These are phyloP conservation scores for Scalopus aquaticus DNA, from an alignment of 2,113 vertebrate genomes.

Conservation along the genomic window DNA sequence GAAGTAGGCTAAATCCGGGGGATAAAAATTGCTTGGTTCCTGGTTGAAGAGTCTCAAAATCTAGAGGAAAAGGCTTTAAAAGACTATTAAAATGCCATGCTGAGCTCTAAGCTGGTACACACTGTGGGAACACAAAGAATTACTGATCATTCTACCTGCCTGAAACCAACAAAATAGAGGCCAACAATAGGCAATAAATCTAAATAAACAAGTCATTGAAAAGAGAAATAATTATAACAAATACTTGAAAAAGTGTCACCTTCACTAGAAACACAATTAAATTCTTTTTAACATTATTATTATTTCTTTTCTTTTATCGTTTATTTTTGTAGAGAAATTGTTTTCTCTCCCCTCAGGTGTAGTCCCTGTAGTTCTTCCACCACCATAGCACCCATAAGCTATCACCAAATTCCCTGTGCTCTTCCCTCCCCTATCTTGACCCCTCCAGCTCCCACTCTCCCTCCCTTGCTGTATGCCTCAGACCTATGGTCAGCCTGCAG, in stretches of 20 bases:
- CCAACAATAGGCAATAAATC: neutral
- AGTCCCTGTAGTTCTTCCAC: no score
- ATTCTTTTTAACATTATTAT: no score
- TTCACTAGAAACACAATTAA: neutral
- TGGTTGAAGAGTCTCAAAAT: neutral
- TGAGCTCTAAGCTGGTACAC: no score
- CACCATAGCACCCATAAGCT: no score
- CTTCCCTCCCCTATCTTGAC: no score
- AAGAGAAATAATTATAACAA: conserved; percentile 11
- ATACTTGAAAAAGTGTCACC: neutral
- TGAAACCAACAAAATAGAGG: neutral
- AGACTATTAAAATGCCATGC: neutral
- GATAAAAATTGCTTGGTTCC: neutral
- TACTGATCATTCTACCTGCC: neutral
- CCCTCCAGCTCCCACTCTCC: no score
- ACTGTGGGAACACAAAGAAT: neutral
- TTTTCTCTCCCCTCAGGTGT: no score
- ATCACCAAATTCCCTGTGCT: no score
- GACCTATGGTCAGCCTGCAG: no score
- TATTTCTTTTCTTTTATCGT: no score
- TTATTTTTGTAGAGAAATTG: no score
- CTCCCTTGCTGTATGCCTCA: no score
- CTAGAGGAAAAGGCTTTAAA: neutral
- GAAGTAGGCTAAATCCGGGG: neutral
- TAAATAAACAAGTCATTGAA: neutral